Evolutionary conservation across 2,888 invertebrate species (phyloP), one percentile per base, ranked within the genome.

Genomic region (Trichopria drosophilae): DNA sequence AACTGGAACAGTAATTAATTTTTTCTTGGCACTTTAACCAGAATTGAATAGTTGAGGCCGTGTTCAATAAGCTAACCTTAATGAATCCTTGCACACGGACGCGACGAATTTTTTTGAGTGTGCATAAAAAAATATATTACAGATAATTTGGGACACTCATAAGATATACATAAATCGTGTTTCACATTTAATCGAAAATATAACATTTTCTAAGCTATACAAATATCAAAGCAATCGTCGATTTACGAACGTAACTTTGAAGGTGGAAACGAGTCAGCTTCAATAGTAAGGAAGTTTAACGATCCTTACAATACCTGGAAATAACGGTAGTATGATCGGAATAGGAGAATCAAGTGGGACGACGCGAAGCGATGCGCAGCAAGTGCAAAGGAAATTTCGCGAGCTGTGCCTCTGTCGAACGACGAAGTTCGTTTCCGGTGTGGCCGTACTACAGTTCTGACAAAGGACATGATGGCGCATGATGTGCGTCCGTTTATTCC

Each of bases 391-490:
- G 51, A 53, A 51, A 57, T 53, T 53, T 53, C 45, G 22, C 48
- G 51, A 56, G 59, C 37, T 23, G 40, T 29, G 23, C 28, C 29
- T n/a, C n/a, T n/a, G n/a, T 35, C 42, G 43, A 43, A 51, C 44
- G 43, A 12, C 47, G 28, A 55, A 55, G 55, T 55, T 51, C 44
- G 55, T 51, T 55, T 55, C 55, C 48, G 51, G 51, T 16, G 22
- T 34, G 23, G 41, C 36, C 46, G 41, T 16, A 26, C 31, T 12
- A 36, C 41, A 46, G 37, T 39, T 39, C 42, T 41, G 43, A 53
- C 53, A 48, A 53, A 53, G 53, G 35, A 23, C 40, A 41, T 9
- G 39, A 46, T 44, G 9, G 9, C 16, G n/a, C 7, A 12, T 12
- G 24, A 18, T 16, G 13, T 10, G 13, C n/a, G 2, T 40, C 32